phyloP scores from a whole-genome alignment of 2,113 vertebrate species.

The Campylomormyrus numenius region DNA sequence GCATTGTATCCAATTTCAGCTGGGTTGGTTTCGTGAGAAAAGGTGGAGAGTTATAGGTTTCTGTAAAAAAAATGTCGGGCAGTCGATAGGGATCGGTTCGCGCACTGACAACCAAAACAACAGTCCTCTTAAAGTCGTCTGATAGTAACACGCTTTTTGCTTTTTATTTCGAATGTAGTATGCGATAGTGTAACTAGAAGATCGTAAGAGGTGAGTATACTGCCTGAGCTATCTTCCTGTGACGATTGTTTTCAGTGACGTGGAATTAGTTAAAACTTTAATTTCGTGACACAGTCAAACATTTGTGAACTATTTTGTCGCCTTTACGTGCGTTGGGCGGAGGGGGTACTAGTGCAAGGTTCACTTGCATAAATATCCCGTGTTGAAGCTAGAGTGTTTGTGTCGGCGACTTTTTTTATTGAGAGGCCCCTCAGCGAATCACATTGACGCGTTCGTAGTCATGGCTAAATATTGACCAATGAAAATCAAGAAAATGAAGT shows the following conservation, averaged over 20 bases:
- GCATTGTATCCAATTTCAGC: not conserved
- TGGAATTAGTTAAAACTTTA: not conserved
- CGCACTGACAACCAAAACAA: not conserved
- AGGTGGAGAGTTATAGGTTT: conserved; percentile 10
- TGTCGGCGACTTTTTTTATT: not conserved
- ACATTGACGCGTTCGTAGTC: not conserved
- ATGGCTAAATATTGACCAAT: not conserved
- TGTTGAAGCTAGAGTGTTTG: not conserved
- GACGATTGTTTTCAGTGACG: not conserved
- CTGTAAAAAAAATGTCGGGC: conserved; percentile 32
- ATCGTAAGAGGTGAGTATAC: conserved; percentile 6
- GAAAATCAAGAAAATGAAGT: not conserved
- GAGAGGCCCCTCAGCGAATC: not conserved
- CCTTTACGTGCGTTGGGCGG: not conserved
- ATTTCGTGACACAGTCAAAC: not conserved
- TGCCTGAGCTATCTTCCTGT: not conserved
- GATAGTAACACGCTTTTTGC: not conserved
- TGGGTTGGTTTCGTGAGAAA: not conserved
- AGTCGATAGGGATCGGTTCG: conserved; percentile 10
- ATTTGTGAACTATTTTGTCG: not conserved
- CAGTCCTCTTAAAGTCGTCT: not conserved
- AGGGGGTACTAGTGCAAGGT: not conserved
- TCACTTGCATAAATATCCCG: not conserved
- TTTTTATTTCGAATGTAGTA: not conserved
- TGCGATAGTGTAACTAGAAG: not conserved